Base-by-base conservation (phyloP, 2,888 invertebrate genomes). In the Helleia helle region DNA sequence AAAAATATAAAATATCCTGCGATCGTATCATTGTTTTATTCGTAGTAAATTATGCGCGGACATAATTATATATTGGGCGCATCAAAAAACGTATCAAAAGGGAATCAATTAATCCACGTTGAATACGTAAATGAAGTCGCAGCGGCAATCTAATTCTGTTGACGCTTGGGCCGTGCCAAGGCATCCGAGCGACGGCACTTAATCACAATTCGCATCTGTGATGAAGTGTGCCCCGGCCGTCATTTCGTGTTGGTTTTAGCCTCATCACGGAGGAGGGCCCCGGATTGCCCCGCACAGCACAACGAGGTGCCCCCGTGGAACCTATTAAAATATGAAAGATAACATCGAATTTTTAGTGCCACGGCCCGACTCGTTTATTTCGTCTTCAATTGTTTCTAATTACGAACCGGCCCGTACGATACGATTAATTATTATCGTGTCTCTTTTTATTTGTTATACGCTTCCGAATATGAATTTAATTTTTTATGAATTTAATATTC, bases 231-330 rank as follows among this genome's bases (percentile, higher is more conserved):
- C 66, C 68, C 69, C 68, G 65, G 69, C 73, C 74, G 80, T 81
- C 80, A 83, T 81, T 75, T 77, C 61, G 75, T 74, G 80, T 83
- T 81, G 80, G 77, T 80, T 79, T 80, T 81, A 80, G 74, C 75
- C 74, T 75, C 77, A 81, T 76, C 76, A 70, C 58, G 54, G 52
- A 54, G 55, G 52, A 55, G 54, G 53, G 58, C 57, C 58, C 60
- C 58, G 54, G 76, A 77, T 80, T 76, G 79, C 71, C 62, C n/a
- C 71, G 59, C 44, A n/a, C 60, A 56, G 55, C 62, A 68, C 7
- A 12, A 13, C 30, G 60, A 72, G 75, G 72, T 75, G 77, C 76
- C 76, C 75, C 79, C 66, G 68, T 76, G 75, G 76, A 76, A 79
- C 77, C 79, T 80, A 81, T 81, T 81, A 81, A 80, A 83, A 79